Evolutionary conservation across 2,797 vertebrate genomes (phyloP), one percentile per base, ranked within the genome.

Genomic region (Bryconaethiops microstoma): DNA sequence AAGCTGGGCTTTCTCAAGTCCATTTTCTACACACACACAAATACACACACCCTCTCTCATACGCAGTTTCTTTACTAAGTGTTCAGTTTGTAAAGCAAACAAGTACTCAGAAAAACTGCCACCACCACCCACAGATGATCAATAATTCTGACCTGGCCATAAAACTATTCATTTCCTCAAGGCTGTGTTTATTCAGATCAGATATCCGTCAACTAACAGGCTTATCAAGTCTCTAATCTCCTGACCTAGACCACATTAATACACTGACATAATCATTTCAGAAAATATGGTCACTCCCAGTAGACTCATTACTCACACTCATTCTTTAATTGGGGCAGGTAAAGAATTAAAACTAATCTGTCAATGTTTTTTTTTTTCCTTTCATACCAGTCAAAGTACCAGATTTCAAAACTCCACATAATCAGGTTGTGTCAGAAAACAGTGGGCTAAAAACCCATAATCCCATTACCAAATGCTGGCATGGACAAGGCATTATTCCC

Each of bases 351-450:
- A 45, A 35, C 23, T 9, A 16, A 54, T 74, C 48, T 16, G 35
- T 72, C 68, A 29, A 29, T n/a, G 12, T 42, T 82, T 76, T 71
- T 42, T 16, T 5, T 14, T 4, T 13, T 3, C 48, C 48, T 12
- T 14, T 67, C n/a, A 39, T 14, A 52, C n/a, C 12, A 63, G 69
- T 14, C 76, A 82, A 78, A 74, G 70, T 81, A 67, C 29, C 62
- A 72, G 62, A 42, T 77, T 74, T 25, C 74, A 71, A 72, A 72
- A 59, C 68, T 25, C 50, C 60, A 82, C 52, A 74, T 42, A 78
- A 78, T 78, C 70, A 69, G 70, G 21, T 54, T 67, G 39, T 40
- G 55, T 74, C 63, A 52, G 54, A 21, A 40, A 73, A 74, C 62
- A 82, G 45, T 35, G 54, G 16, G 16, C 19, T 78, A 74, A 39